Evolutionary conservation across 1,140 invertebrate species (phyloP), one percentile per base, ranked within the genome.

Genomic region (Druon quercuslanigerum): DNA sequence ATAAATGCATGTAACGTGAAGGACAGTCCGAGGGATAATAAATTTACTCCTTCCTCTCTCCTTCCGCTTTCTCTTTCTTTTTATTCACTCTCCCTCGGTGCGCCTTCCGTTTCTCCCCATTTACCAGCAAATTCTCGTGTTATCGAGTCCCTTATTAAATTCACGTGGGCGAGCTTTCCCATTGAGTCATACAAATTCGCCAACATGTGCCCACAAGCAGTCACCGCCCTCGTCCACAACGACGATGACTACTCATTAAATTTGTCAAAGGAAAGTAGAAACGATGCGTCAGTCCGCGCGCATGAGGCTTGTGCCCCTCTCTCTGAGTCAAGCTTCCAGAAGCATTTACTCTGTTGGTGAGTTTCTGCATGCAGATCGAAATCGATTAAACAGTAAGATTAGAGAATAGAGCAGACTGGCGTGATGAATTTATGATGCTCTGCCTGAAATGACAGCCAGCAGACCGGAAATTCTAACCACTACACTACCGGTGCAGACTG

Each of bases 131-230:
- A 33, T 66, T 40, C 14, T 66, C 9, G 56, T 74, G 78, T 74
- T 79, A 82, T 76, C 81, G 78, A 78, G 81, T 75, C 74, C 78
- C 78, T 82, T 76, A 82, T 80, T 76, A 74, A 75, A 72, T 75
- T 78, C 57, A 74, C 81, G 81, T 76, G 78, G 80, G 75, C 80
- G 75, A 82, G 78, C 74, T 79, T 82, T 82, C 78, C 76, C 80
- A 82, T 79, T 82, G 81, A 82, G 81, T 82, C 78, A 82, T 79
- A 82, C 74, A 72, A 79, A 76, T 79, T 81, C n/a, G 75, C 76
- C 71, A 66, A 72, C 81, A 79, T 82, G 78, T 82, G 75, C 81
- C 76, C 76, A 52, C 50, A 57, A 60, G 70, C 46, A 60, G 46
- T 76, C 51, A 57, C 72, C 76, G 52, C 80, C 52, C 33, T 57